Evolutionary conservation across 2,113 vertebrate species (phyloP), one percentile per base, ranked within the genome.

Genomic region (Lepisosteus oculatus): DNA sequence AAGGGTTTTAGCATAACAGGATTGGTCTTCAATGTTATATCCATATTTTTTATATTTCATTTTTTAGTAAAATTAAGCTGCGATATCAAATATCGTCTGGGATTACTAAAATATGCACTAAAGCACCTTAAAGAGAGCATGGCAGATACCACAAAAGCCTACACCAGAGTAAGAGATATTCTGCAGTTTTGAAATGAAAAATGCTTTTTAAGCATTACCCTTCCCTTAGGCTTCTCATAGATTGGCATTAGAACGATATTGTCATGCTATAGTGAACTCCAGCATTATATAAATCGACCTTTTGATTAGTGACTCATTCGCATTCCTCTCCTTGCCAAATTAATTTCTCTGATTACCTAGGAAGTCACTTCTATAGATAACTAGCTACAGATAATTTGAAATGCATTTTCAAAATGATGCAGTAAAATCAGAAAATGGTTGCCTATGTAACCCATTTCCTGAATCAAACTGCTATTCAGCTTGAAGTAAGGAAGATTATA

Each of bases 31-130:
- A n/a, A 65, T 61, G 63, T 14, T 42, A 14, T n/a, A 74, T 47
- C 47, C 61, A 14, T 62, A 45, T 12, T 71, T 51, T 70, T 51
- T 29, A 29, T 55, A 14, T 55, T 61, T 67, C 64, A 59, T 55
- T 70, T 73, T 72, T 71, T 76, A 17, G 64, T 42, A 55, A 72
- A 72, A 66, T 71, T 76, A 73, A 77, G 71, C 73, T 63, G 8
- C n/a, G 54, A 17, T 72, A 59, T 76, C 62, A 17, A 69, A 69
- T 70, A 69, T 56, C 29, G 57, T 44, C 56, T 68, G 56, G 41
- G 47, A 56, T 43, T 51, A 44, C 55, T 41, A 70, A 68, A 72
- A 74, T 17, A 76, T 72, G 55, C 43, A 57, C 44, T 72, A 51
- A 61, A 74, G 44, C 61, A 71, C 62, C 67, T 78, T 65, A 67